phyloP scores from a whole-genome alignment of 2,888 invertebrate species.

The Heliconius sara region DNA sequence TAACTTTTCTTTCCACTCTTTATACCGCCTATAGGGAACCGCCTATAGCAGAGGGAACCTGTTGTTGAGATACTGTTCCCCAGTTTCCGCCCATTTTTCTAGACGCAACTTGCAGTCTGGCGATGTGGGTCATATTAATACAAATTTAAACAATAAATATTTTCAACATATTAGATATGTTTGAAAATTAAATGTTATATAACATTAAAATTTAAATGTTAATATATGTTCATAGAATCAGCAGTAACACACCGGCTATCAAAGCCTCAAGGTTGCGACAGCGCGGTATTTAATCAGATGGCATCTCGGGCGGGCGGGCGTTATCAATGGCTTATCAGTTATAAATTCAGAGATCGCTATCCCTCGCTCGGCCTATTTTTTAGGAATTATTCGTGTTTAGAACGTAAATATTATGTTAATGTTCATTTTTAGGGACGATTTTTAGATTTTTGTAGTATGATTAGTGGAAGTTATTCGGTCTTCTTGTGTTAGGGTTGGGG shows the following conservation, averaged over 20 bases:
- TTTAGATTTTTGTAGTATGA: background rate
- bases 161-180: too few species aligned
- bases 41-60: too few species aligned
- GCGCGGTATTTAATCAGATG: slow-evolving; percentile 42
- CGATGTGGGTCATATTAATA: background rate
- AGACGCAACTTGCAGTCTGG: too few species aligned
- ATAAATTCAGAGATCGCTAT: slow-evolving; percentile 61
- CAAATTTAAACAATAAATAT: background rate
- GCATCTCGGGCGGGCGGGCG: slow-evolving; percentile 42
- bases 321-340: slow-evolving; percentile 54
- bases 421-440: background rate
- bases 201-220: background rate
- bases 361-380: slow-evolving; percentile 28
- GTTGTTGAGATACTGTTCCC: too few species aligned
- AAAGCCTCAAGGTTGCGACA: slow-evolving; percentile 40
- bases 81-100: too few species aligned
- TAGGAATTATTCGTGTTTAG: slow-evolving; percentile 44
- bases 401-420: slow-evolving; percentile 33
- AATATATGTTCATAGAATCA: background rate
- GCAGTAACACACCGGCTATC: slow-evolving; percentile 18
- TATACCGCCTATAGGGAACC: rapidly evolving
- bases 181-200: background rate
- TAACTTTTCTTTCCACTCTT: too few species aligned
- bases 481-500: background rate
- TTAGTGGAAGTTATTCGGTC: background rate